A percentile compares a stretch with the other conserved stretches of the same genome.
Evolutionary conservation across 2,888 invertebrate species (phyloP).

Genomic region (Rosalia funebris): DNA sequence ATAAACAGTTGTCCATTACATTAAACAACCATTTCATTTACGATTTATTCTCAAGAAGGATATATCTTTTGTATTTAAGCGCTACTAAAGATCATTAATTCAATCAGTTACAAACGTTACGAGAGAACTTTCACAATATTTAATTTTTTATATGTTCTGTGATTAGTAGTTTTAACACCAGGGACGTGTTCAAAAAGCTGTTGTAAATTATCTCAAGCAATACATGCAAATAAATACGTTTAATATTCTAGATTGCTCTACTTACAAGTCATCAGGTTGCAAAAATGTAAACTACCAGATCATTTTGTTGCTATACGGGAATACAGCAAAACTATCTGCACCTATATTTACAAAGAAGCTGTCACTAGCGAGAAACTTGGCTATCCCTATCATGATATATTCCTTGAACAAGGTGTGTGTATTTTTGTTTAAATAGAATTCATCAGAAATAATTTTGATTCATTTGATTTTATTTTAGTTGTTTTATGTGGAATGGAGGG

Average conservation of each 20-base stretch:
- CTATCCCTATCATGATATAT: conserved; percentile 54
- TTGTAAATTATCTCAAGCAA: no score
- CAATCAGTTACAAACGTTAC: no score
- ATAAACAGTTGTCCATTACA: no score
- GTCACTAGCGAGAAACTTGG: conserved; percentile 50
- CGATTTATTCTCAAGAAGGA: background rate
- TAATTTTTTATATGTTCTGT: no score
- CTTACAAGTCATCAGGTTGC: conserved; percentile 46
- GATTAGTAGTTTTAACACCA: no score
- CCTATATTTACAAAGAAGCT: conserved; percentile 52
- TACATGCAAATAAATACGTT: no score
- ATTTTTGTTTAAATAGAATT: conserved; percentile 1
- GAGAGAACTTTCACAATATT: no score
- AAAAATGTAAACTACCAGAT: conserved; percentile 38
- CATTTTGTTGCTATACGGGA: conserved; percentile 2
- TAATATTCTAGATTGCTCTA: conserved; percentile 49
- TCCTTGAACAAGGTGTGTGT: conserved; percentile 53
- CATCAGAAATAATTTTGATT: background rate
- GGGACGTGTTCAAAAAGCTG: no score
- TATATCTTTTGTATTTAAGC: no score
- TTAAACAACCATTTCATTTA: background rate
- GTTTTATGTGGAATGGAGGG: conserved; percentile 66
- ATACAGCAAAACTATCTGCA: conserved; percentile 45
- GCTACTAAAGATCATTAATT: no score
- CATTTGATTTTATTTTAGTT: conserved; percentile 54